Evolutionary conservation across 2,888 invertebrate genomes (phyloP), one percentile per base, ranked within the genome.

Genomic region (Ischnura elegans): DNA sequence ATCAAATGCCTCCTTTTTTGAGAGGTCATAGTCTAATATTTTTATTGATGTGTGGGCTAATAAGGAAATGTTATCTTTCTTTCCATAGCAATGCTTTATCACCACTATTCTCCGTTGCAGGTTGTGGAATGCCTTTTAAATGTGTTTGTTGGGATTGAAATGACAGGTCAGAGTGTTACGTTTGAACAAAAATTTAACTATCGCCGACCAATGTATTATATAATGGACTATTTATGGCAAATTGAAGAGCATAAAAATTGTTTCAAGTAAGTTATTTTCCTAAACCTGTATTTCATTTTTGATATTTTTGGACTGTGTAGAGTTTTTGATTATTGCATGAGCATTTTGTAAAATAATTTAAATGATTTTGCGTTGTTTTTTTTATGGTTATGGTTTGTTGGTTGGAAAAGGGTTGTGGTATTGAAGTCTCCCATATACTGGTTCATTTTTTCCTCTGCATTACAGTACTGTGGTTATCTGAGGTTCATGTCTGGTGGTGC

Each of bases 121-220:
- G 97, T 99, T 94, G 98, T 98, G 21, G 97, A 97, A 87, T 98
- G 97, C 95, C 96, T 99, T 47, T 96, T 99, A 94, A 97, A 98
- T 95, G 99, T 99, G 16, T 99, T 99, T 96, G 99, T 99, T n/a
- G 98, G 98, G 94, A 99, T 99, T 94, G 99, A 99, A 96, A 98
- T 99, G 98, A 99, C 99, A 0, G 99, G 99, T 0, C 98, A 99
- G 95, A 98, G 98, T 95, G 99, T 99, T 42, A 98, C 98, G 95
- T 99, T 99, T 95, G 99, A 99, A 95, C 99, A 99, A 96, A 99
- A 99, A 96, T 99, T 99, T 96, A 99, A 99, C 96, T 99, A 99
- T 95, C 97, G 99, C 43, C 97, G 98, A 84, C 99, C 99, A 2
- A 99, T 99, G 99, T 99, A 99, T 95, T 97, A 97, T 66, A 98